Evolutionary conservation across 2,888 invertebrate genomes (phyloP).

Genomic region (Thysanoteuthis rhombus): DNA sequence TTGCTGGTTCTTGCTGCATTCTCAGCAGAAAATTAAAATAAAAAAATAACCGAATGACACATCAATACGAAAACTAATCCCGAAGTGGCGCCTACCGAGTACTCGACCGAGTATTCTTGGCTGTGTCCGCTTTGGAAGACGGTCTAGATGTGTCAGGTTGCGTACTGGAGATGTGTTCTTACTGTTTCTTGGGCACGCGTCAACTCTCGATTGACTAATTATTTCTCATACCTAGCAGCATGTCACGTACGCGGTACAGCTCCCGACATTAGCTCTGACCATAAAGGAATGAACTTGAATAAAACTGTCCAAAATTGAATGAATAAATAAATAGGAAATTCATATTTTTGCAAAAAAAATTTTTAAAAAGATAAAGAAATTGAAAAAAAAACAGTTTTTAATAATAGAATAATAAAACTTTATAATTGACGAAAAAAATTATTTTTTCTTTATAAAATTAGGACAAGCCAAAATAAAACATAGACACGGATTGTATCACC

Average conservation of each 20-base stretch:
- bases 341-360: background rate
- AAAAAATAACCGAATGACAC: no score
- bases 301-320: background rate
- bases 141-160: background rate
- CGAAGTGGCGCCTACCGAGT: background rate
- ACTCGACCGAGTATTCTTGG: background rate
- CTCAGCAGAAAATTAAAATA: no score
- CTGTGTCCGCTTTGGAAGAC: background rate
- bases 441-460: background rate
- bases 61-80: background rate
- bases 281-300: background rate
- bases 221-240: background rate
- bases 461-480: background rate
- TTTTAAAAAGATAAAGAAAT: no score
- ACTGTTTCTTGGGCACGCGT: background rate
- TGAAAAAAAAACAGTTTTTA: background rate
- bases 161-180: background rate
- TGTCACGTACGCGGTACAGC: background rate
- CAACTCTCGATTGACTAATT: background rate
- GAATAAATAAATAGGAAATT: background rate
- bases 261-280: background rate
- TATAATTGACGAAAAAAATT: background rate
- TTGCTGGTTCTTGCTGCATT: background rate
- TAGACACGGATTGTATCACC: background rate
- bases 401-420: background rate